Percentiles rank a stretch among this genome's conserved stretches.
Conservation (phyloP, 2,113 vertebrate genomes). For the Toxotes jaculatrix region DNA sequence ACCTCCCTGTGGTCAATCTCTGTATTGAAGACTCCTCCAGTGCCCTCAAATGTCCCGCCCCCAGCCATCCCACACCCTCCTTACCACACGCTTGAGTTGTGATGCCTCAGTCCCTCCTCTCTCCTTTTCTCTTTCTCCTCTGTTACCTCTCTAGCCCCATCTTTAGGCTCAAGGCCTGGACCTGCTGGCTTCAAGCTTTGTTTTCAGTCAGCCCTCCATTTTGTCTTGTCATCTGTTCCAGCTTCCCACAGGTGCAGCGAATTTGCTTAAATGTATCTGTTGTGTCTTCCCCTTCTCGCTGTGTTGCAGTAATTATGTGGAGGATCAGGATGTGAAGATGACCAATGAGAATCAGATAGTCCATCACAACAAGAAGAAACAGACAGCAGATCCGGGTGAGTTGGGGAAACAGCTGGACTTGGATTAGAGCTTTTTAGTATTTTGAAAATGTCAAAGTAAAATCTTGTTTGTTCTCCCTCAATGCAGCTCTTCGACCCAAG, state of each 20-base stretch:
- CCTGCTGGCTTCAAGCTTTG: slow-evolving; percentile 46
- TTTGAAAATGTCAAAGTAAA: neutral
- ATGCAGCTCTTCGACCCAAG: slow-evolving; percentile 93
- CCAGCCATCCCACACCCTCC: slow-evolving; percentile 35
- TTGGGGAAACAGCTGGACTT: neutral
- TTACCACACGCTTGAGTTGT: slow-evolving; percentile 38
- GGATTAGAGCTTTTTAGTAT: neutral
- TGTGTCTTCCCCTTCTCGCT: slow-evolving; percentile 31
- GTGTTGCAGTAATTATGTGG: slow-evolving; percentile 87
- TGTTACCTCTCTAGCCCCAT: slow-evolving; percentile 9
- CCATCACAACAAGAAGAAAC: slow-evolving; percentile 89
- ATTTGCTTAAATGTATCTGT: neutral
- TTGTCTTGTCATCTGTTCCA: slow-evolving; percentile 1
- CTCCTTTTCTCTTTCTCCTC: neutral
- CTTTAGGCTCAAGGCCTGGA: slow-evolving; percentile 37
- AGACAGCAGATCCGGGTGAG: slow-evolving; percentile 90
- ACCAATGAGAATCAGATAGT: slow-evolving; percentile 94
- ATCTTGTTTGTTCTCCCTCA: slow-evolving; percentile 45
- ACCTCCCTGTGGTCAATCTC: slow-evolving; percentile 69
- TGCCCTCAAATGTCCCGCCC: slow-evolving; percentile 30
- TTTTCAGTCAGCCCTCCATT: slow-evolving; percentile 38
- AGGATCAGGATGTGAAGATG: slow-evolving; percentile 97
- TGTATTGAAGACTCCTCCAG: slow-evolving; percentile 52
- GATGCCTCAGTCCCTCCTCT: slow-evolving; percentile 23
- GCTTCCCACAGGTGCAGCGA: neutral